Percentiles rank a stretch among this genome's conserved stretches.
Conservation (phyloP, 2,797 vertebrate species). For the Danionella dracula region DNA sequence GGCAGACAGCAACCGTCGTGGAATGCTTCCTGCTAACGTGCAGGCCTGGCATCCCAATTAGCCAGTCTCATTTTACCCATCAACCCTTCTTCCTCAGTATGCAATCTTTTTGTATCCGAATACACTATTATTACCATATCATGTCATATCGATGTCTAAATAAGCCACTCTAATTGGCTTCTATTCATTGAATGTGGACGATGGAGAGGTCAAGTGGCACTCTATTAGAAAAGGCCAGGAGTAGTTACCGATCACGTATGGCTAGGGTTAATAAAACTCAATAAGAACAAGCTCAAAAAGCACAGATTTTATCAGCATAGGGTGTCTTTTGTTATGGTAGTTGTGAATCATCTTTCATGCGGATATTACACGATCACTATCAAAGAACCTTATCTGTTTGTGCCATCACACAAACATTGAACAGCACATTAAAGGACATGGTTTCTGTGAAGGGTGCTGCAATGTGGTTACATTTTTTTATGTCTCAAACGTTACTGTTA, state of each 20-base stretch:
- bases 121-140: not conserved
- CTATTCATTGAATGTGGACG: not conserved
- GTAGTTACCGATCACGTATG: not conserved
- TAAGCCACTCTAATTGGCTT: conserved; percentile 8
- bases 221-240: not conserved
- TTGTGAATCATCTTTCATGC: not conserved
- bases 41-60: conserved; percentile 13
- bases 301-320: not conserved
- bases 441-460: not conserved
- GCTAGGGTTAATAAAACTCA: not conserved
- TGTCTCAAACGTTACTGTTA: too few relatives aligned
- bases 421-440: not conserved
- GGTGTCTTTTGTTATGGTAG: not conserved
- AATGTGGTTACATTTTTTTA: too few relatives aligned
- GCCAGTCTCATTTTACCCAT: conserved; percentile 9
- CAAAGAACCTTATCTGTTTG: not conserved
- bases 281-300: not conserved
- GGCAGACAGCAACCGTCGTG: not conserved
- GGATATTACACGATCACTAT: conserved; percentile 27
- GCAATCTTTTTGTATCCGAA: not conserved
- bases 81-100: not conserved
- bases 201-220: not conserved
- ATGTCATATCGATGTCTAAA: not conserved
- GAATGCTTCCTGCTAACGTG: not conserved
- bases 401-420: not conserved